phyloP scores from a whole-genome alignment of 2,888 invertebrate species.

The Spatulosminthurus flaviceps region DNA sequence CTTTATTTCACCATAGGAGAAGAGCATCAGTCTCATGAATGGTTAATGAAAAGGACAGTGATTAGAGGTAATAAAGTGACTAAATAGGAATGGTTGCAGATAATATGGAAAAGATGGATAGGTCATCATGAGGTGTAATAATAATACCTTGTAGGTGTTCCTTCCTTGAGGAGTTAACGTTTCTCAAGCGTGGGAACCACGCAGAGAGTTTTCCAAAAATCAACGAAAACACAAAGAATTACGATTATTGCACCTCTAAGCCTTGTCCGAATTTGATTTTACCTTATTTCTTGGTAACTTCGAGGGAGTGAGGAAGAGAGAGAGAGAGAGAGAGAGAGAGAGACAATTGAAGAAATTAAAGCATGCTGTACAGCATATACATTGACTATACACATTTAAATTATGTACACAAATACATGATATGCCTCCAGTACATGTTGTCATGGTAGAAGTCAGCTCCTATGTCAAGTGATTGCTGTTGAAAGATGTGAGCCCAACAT shows the following conservation, averaged over 20 bases:
- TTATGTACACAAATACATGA: no score
- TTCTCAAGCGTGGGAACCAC: constrained; percentile 43
- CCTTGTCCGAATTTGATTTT: constrained; percentile 22
- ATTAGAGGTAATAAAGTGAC: constrained; percentile 35
- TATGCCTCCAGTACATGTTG: background rate
- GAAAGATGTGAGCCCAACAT: constrained; percentile 11
- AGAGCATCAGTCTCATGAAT: no score
- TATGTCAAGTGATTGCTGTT: background rate
- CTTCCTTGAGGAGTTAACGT: background rate
- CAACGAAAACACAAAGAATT: constrained; percentile 52
- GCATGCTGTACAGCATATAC: no score
- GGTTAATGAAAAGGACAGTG: constrained; percentile 38
- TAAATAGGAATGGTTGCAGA: constrained; percentile 32
- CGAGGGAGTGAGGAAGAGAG: background rate
- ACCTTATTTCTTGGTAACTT: constrained; percentile 30
- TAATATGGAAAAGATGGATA: constrained; percentile 12
- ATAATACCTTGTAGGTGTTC: constrained; percentile 34
- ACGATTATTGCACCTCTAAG: constrained; percentile 63
- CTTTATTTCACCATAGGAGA: no score
- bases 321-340: background rate
- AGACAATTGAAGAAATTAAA: no score
- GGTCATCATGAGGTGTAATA: constrained; percentile 38
- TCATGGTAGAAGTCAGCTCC: background rate
- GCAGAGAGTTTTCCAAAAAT: constrained; percentile 28
- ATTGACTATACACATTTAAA: no score